Conservation (phyloP, 2,113 vertebrate species). For the Oriolus oriolus region DNA sequence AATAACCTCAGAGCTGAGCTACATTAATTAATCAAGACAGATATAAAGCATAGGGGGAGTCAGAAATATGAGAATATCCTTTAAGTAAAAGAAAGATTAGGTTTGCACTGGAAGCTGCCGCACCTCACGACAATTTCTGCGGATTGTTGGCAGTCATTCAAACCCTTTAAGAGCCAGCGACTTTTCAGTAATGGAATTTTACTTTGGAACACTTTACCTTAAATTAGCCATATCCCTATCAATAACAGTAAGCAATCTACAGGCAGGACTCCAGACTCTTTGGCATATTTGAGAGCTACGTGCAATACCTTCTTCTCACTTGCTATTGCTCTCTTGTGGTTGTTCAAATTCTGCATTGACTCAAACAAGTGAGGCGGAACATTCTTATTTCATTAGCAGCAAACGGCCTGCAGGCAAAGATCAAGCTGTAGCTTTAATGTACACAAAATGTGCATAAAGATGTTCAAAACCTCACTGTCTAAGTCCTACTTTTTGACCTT, state of each 20-base stretch:
- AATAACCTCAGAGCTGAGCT: not conserved
- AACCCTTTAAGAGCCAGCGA: not conserved
- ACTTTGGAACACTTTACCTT: constrained; percentile 24
- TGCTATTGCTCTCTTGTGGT: not conserved
- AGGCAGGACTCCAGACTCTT: not conserved
- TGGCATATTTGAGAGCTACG: not conserved
- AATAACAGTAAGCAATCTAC: constrained; percentile 15
- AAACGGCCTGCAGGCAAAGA: not conserved
- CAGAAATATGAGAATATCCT: not conserved
- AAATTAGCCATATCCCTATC: constrained; percentile 38
- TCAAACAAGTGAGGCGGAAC: not conserved
- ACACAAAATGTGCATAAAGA: not conserved
- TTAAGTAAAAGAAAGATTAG: constrained; percentile 16
- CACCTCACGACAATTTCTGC: not conserved
- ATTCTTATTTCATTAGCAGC: not conserved
- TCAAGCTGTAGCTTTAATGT: not conserved
- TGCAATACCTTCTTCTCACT: not conserved
- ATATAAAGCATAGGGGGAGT: not conserved
- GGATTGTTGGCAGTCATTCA: not conserved
- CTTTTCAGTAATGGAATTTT: constrained; percentile 36
- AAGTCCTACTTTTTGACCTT: not conserved
- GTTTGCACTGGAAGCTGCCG: constrained; percentile 25
- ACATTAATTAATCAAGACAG: constrained; percentile 15
- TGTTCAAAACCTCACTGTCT: not conserved
- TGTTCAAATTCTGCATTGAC: not conserved